Percentiles rank a stretch among this genome's conserved stretches.
Conservation (phyloP, 37 sponge, comb jelly and placozoan genomes). For the Spongilla lacustris region DNA sequence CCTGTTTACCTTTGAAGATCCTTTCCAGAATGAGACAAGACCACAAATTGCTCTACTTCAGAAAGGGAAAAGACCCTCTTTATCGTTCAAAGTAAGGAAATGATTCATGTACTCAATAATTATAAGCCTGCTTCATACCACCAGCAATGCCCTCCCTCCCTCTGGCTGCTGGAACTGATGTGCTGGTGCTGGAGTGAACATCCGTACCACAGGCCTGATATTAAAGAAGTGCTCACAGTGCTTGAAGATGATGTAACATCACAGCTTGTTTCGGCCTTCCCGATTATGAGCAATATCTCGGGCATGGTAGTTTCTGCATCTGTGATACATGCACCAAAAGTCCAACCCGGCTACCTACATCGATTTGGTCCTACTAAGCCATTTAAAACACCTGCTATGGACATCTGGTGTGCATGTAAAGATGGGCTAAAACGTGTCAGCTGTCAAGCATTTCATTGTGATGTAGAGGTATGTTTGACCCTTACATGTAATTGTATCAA, state of each 20-base stretch:
- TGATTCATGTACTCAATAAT: not conserved
- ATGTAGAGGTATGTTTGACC: not conserved
- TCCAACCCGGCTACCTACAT: not conserved
- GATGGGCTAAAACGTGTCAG: not conserved
- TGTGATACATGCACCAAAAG: not conserved
- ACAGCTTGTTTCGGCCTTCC: constrained; percentile 28
- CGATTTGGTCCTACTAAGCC: not conserved
- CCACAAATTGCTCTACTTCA: constrained; percentile 35
- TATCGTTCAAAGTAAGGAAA: constrained; percentile 48
- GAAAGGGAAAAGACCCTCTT: constrained; percentile 57
- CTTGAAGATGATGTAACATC: constrained; percentile 18
- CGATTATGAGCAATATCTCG: not conserved
- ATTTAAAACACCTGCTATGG: not conserved
- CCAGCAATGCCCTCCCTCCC: constrained; percentile 47
- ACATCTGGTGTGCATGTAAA: not conserved
- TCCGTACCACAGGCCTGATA: constrained; percentile 70
- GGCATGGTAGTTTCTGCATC: constrained; percentile 39
- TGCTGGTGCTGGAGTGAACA: constrained; percentile 87
- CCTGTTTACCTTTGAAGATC: constrained; percentile 51
- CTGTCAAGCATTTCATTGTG: not conserved
- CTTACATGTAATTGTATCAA: no score
- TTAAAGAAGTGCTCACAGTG: constrained; percentile 41
- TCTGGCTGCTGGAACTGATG: constrained; percentile 80
- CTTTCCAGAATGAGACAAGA: constrained; percentile 48
- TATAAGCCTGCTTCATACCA: not conserved